Evolutionary conservation across 2,888 invertebrate genomes (phyloP).

Genomic region (Habrosyne pyritoides): DNA sequence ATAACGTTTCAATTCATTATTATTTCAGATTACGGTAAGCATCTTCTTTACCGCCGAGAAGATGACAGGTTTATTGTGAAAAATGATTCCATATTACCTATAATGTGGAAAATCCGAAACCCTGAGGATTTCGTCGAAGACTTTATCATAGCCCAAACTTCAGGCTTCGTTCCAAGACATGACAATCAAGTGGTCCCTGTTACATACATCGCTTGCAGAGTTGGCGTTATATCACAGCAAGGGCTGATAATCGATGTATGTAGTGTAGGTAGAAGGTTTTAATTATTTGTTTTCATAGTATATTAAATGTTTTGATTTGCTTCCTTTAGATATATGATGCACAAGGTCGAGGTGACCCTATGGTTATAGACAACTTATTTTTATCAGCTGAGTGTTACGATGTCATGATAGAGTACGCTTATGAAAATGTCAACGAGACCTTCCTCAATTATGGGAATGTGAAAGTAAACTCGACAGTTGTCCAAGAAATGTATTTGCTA

Average conservation of each 20-base stretch:
- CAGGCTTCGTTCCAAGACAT: slow-evolving; percentile 69
- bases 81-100: slow-evolving; percentile 81
- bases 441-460: slow-evolving; percentile 82
- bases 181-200: slow-evolving; percentile 76
- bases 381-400: slow-evolving; percentile 85
- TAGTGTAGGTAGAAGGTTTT: slow-evolving; percentile 17
- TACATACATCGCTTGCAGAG: slow-evolving; percentile 74
- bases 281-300: not conserved
- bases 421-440: slow-evolving; percentile 67
- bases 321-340: slow-evolving; percentile 69
- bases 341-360: slow-evolving; percentile 68
- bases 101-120: slow-evolving; percentile 82
- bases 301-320: not conserved
- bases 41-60: slow-evolving; percentile 76
- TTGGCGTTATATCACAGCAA: slow-evolving; percentile 66
- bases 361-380: slow-evolving; percentile 67
- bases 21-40: slow-evolving; percentile 78
- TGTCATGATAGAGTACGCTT: slow-evolving; percentile 80
- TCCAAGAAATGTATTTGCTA: slow-evolving; percentile 72
- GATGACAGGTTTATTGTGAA: slow-evolving; percentile 76
- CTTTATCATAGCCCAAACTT: slow-evolving; percentile 70
- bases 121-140: slow-evolving; percentile 65
- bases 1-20: not conserved
- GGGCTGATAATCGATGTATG: slow-evolving; percentile 72
- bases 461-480: slow-evolving; percentile 79